phyloP scores from a whole-genome alignment of 2,888 invertebrate genomes.

The Spodoptera littoralis region DNA sequence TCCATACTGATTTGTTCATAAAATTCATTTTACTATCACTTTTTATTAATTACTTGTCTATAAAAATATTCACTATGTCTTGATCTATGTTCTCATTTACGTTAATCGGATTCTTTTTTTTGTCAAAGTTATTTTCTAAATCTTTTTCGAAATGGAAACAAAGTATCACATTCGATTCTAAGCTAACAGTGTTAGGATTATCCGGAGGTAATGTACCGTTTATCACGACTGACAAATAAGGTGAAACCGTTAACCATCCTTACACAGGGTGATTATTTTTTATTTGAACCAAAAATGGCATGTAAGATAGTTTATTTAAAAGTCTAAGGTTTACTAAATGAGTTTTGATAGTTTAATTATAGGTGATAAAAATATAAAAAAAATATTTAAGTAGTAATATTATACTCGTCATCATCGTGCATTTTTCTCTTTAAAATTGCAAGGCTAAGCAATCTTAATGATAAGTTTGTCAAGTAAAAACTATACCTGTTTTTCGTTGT shows the following conservation, averaged over 20 bases:
- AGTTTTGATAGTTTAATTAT: too few relatives aligned
- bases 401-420: too few relatives aligned
- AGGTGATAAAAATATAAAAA: too few relatives aligned
- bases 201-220: constrained; percentile 55
- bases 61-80: not conserved
- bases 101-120: not conserved
- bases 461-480: not conserved
- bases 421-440: too few relatives aligned
- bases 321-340: too few relatives aligned
- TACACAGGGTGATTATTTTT: constrained; percentile 62
- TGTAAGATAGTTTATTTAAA: too few relatives aligned
- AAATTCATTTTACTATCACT: constrained; percentile 32
- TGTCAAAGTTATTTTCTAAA: not conserved
- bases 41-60: not conserved
- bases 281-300: not conserved
- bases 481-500: not conserved
- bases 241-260: constrained; percentile 56
- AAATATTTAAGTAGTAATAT: too few relatives aligned
- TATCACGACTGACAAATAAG: constrained; percentile 78
- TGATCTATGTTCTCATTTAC: not conserved
- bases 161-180: constrained; percentile 43
- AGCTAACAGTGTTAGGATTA: constrained; percentile 52
- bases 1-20: constrained; percentile 11
- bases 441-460: too few relatives aligned
- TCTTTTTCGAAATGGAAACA: constrained; percentile 7